These are phyloP conservation scores for Acropora tenuis DNA, from an alignment of 64 coral and sea anemone species.

Conservation along the genomic window DNA sequence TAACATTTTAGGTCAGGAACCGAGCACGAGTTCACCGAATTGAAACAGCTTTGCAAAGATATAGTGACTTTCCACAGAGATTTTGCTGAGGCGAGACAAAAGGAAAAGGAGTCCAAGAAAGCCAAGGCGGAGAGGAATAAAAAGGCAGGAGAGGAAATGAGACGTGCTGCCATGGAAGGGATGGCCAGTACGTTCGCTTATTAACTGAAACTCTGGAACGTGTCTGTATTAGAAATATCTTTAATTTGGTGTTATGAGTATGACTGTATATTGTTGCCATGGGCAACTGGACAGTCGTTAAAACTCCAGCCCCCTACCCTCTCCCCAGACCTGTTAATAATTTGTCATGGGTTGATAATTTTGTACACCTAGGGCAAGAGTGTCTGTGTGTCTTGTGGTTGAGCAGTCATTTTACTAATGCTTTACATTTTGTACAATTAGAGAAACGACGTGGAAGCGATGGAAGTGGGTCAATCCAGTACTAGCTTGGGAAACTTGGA, in stretches of 20 bases:
- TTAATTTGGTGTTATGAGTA: constrained; percentile 11
- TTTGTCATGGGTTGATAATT: background rate
- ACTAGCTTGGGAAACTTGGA: background rate
- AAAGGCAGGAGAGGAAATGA: constrained; percentile 56
- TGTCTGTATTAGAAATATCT: background rate
- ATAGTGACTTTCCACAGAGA: constrained; percentile 7
- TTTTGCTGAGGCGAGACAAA: constrained; percentile 3
- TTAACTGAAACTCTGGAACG: background rate
- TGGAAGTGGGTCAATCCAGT: background rate
- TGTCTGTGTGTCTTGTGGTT: background rate
- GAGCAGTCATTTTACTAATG: background rate
- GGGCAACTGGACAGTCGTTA: constrained; percentile 16
- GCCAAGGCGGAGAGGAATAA: constrained; percentile 31
- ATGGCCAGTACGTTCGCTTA: constrained; percentile 36
- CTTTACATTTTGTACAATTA: constrained; percentile 4
- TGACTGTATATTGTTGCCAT: constrained; percentile 14
- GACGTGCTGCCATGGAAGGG: constrained; percentile 45
- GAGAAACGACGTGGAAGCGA: background rate
- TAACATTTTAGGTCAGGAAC: constrained; percentile 6
- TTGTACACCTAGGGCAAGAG: too few species aligned
- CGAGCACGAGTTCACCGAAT: background rate
- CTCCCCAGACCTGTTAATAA: background rate
- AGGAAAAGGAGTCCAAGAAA: constrained; percentile 34
- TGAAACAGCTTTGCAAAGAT: background rate
- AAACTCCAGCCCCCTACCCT: background rate